phyloP scores from a whole-genome alignment of 2,113 vertebrate species.

The Trachemys scripta region DNA sequence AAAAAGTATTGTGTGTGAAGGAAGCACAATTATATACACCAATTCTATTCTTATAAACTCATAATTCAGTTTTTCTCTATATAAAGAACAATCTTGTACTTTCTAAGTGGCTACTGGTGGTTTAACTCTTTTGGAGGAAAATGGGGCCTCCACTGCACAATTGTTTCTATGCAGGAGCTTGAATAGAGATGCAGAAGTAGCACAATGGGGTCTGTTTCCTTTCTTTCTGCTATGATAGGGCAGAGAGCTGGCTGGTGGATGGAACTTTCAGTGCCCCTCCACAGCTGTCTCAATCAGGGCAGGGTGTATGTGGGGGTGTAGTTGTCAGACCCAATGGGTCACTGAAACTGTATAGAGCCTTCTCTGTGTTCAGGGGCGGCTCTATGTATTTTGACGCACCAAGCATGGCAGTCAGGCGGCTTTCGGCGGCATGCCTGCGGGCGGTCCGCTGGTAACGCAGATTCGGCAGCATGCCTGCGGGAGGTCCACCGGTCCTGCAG shows the following conservation, averaged over 20 bases:
- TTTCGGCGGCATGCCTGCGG: too few relatives aligned
- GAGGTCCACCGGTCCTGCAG: too few relatives aligned
- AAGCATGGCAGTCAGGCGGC: too few relatives aligned
- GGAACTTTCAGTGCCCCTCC: not conserved
- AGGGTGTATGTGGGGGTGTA: fast-evolving
- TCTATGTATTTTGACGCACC: too few relatives aligned
- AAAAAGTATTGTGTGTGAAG: not conserved
- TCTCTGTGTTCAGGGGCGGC: not conserved
- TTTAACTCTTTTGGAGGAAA: not conserved
- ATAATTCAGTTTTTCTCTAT: not conserved
- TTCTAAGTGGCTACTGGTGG: slow-evolving; percentile 39
- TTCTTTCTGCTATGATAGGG: not conserved
- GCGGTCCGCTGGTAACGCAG: too few relatives aligned
- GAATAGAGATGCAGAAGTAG: not conserved
- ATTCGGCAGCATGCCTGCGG: too few relatives aligned
- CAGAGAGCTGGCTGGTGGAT: fast-evolving
- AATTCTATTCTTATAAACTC: slow-evolving; percentile 12
- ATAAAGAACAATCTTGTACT: not conserved
- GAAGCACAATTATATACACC: not conserved
- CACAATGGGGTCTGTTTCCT: not conserved
- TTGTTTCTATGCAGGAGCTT: not conserved
- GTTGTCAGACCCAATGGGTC: not conserved
- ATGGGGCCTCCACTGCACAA: not conserved
- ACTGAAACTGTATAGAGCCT: not conserved
- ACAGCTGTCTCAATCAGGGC: fast-evolving